phyloP scores from a whole-genome alignment of 1,140 invertebrate species.

The Bemisia tabaci region DNA sequence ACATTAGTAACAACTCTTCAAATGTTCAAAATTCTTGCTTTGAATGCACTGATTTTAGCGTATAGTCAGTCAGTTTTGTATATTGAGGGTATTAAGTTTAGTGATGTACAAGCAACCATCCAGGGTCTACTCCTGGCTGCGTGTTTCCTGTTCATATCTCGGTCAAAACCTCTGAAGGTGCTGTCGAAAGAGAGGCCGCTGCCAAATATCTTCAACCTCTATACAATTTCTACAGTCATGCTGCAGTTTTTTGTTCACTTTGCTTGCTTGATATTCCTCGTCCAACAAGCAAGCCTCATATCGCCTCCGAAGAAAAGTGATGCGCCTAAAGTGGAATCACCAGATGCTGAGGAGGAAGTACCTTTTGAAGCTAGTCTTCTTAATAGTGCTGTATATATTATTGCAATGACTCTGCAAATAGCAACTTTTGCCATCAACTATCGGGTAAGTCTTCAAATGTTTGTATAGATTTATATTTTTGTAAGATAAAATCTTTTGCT shows the following conservation, averaged over 20 bases:
- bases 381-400: conserved; percentile 97
- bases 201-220: conserved; percentile 97
- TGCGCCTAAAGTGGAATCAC: conserved; percentile 10
- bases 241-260: conserved; percentile 95
- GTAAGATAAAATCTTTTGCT: too few relatives aligned
- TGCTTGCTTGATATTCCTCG: conserved; percentile 75
- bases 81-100: conserved; percentile 95
- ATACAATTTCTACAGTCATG: conserved; percentile 90
- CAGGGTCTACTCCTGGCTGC: conserved; percentile 87
- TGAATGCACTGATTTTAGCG: conserved; percentile 95
- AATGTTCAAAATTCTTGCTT: conserved; percentile 99
- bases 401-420: conserved; percentile 92
- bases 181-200: conserved; percentile 84
- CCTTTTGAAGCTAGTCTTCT: conserved; percentile 86
- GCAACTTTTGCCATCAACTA: conserved; percentile 99
- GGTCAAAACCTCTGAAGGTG: conserved; percentile 90
- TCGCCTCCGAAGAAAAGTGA: conserved; percentile 12
- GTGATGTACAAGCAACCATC: conserved; percentile 91
- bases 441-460: conserved; percentile 59
- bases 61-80: conserved; percentile 98
- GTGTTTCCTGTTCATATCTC: conserved; percentile 96
- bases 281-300: conserved; percentile 52
- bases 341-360: conserved; percentile 49
- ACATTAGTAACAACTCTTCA: conserved; percentile 97
- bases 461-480: too few relatives aligned